Evolutionary conservation across 1,140 invertebrate species (phyloP).

Genomic region (Reticulitermes speratus): DNA sequence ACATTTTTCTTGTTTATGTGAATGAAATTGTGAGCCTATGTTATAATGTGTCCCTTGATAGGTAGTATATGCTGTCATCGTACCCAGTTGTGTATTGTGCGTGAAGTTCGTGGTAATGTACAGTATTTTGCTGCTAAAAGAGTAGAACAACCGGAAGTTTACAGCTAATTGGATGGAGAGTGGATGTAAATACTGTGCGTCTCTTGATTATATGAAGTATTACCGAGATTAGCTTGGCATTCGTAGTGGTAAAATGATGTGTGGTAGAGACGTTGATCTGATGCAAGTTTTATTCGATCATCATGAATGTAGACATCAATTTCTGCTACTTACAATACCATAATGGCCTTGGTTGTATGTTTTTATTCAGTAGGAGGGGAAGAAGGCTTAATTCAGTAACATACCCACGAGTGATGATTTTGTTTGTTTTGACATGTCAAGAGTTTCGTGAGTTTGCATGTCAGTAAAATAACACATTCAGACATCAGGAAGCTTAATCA

Average conservation of each 20-base stretch:
- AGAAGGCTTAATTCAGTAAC: no score
- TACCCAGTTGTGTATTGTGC: neutral
- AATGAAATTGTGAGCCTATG: neutral
- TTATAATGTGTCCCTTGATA: neutral
- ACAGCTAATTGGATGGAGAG: constrained; percentile 8
- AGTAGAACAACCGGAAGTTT: constrained; percentile 22
- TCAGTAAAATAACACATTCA: no score
- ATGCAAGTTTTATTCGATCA: neutral
- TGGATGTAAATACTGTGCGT: constrained; percentile 27
- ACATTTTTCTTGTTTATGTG: constrained; percentile 15
- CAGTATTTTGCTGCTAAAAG: neutral
- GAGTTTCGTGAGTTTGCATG: no score
- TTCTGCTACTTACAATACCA: no score
- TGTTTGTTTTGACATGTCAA: no score
- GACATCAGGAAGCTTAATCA: no score
- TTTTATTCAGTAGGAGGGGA: no score
- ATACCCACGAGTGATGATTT: no score
- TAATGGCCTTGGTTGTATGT: no score
- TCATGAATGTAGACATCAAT: neutral
- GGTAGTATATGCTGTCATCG: no score
- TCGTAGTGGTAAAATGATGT: neutral
- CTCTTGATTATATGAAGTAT: neutral
- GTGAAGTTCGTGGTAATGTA: neutral
- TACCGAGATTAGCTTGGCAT: neutral
- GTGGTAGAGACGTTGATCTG: neutral